phyloP scores from a whole-genome alignment of 1,140 invertebrate species.

The Drosophila yakuba region DNA sequence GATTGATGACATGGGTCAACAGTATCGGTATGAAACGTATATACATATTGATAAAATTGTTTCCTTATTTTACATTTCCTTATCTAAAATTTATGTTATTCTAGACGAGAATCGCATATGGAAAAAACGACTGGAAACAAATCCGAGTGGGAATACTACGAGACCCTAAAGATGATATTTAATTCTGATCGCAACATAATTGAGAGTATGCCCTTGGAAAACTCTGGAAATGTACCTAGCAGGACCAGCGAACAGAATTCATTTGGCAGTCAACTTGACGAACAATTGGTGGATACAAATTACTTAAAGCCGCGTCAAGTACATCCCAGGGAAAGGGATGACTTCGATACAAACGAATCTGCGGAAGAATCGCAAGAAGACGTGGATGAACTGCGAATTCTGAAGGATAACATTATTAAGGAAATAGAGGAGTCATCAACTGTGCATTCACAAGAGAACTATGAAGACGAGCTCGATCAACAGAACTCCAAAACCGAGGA shows the following conservation, averaged over 20 bases:
- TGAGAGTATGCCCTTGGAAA: neutral
- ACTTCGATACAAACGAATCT: neutral
- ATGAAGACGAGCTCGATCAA: conserved; percentile 22
- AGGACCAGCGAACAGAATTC: neutral
- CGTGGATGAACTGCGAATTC: conserved; percentile 1
- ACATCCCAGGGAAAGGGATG: neutral
- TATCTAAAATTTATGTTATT: neutral
- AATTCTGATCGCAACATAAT: neutral
- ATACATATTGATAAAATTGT: neutral
- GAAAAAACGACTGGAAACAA: neutral
- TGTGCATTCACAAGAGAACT: conserved; percentile 1
- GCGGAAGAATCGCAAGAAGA: neutral
- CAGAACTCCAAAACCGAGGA: neutral
- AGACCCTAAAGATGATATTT: neutral
- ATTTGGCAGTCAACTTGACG: neutral
- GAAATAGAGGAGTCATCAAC: conserved; percentile 12
- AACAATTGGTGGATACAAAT: neutral
- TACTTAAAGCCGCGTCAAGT: neutral
- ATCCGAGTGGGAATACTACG: conserved; percentile 1
- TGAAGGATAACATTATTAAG: conserved; percentile 9
- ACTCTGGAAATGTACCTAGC: neutral
- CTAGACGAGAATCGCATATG: neutral
- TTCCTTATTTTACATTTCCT: too few species aligned
- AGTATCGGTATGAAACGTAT: conserved; percentile 28
- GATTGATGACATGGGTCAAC: conserved; percentile 44